Evolutionary conservation across 1,140 invertebrate species (phyloP), one percentile per base, ranked within the genome.

Genomic region (Campoletis sonorensis): DNA sequence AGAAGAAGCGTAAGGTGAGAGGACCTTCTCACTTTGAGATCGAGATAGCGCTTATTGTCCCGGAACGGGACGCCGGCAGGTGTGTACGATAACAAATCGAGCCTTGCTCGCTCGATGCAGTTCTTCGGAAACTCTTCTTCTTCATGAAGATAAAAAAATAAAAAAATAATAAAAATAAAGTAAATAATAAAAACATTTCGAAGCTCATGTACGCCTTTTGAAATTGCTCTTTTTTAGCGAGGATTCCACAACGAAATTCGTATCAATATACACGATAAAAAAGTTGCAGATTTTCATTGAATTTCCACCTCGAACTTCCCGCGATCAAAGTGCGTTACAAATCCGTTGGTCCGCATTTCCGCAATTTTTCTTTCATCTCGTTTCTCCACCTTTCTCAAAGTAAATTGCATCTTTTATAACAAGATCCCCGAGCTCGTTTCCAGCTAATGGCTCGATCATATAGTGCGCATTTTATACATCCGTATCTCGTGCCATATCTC

Each of bases 291-390:
- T 61, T 13, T 16, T 54, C 72, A 21, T 58, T 58, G 45, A 76
- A 40, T 54, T 70, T 70, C 37, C 64, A 64, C 40, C 15, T 71
- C 13, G 45, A 27, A 3, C 77, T 21, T 23, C 61, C 15, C 21
- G 10, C 75, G 68, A 37, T 78, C 26, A 49, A 58, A 33, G 49
- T 58, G 75, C 70, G 79, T 81, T 84, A 82, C 80, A 67, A 77
- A 45, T 45, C 11, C 40, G 71, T 82, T 77, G 80, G 81, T 64
- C 77, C 77, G 71, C 37, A 76, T 79, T 83, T 84, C 82, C 81
- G 82, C 83, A 86, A 85, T 87, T 87, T 86, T 87, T 84, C 85
- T 72, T 79, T 33, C 77, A 79, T 81, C 76, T 83, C 81, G 82
- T 81, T 61, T n/a, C 26, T 58, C 49, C n/a, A 70, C 33, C 26